Evolutionary conservation across 2,797 vertebrate species (phyloP), one percentile per base, ranked within the genome.

Genomic region (Epinephelus awoara): DNA sequence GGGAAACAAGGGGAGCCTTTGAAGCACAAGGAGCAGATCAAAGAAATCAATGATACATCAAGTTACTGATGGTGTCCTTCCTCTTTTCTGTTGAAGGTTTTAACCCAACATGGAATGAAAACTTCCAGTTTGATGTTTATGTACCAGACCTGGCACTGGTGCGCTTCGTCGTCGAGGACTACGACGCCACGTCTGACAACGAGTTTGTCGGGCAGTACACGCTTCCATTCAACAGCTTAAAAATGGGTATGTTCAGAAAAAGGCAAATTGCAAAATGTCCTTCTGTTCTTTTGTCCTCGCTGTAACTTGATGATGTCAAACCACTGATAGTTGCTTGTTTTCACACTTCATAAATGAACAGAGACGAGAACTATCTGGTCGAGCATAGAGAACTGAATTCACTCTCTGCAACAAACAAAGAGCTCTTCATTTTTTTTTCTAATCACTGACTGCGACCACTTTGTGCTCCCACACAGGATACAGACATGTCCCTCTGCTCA

Each of bases 141-240:
- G 96, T 99, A 72, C 98, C 98, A 0, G 95, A 97, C 1, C 95
- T 99, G 0, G 96, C 98, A 0, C 56, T 99, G 0, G 92, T 99
- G 52, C 96, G 98, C 52, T 99, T 99, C 40, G 44, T 96, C 57
- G 93, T 99, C 0, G 96, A 99, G 82, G 98, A 99, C 83, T 89
- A 98, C 0, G 98, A 99, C 49, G 63, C 89, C 2, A 89, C 93
- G 0, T 96, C 97, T 4, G 93, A 88, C 49, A 99, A 99, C 0
- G 98, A 99, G 76, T 98, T 99, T 61, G 91, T 99, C 0, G 98
- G 96, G 19, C 98, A 99, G 85, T 97, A 94, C 91, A 97, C 97
- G 0, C 87, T 98, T 66, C 98, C 98, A 7, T 95, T 99, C 91
- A 94, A 86, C 61, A 97, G 97, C 82, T 86, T 99, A 71, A 96